Conservation (phyloP, 2,113 vertebrate species). For the Otis tarda region DNA sequence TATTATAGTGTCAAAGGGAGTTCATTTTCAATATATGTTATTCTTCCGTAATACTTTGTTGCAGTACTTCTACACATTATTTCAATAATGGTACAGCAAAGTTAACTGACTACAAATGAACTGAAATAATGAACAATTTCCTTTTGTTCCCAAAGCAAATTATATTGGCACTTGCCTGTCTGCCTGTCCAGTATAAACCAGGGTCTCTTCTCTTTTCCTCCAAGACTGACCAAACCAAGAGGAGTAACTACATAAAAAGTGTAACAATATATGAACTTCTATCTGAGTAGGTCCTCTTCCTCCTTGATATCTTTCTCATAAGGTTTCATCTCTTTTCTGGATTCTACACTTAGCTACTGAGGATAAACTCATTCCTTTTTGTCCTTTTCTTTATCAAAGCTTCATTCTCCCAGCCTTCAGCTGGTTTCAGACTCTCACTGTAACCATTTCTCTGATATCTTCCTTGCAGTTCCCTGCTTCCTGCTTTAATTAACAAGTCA, state of each 20-base stretch:
- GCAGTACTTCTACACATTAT: not conserved
- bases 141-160: not conserved
- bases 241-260: not conserved
- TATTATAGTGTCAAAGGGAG: slow-evolving; percentile 59
- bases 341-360: not conserved
- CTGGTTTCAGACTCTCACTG: not conserved
- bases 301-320: not conserved
- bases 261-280: not conserved
- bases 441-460: not conserved
- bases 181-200: not conserved
- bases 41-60: slow-evolving; percentile 49
- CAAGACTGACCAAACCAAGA: not conserved
- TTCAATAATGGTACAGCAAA: not conserved
- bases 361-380: not conserved
- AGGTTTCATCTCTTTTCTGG: not conserved
- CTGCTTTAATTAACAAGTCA: not conserved
- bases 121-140: slow-evolving; percentile 16
- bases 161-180: not conserved
- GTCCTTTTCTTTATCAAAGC: not conserved
- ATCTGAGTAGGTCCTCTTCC: not conserved
- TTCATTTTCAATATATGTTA: slow-evolving; percentile 31
- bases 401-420: not conserved
- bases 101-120: slow-evolving; percentile 32
- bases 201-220: not conserved
- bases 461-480: not conserved